phyloP scores from a whole-genome alignment of 1,140 invertebrate genomes.

The Drosophila lowei region DNA sequence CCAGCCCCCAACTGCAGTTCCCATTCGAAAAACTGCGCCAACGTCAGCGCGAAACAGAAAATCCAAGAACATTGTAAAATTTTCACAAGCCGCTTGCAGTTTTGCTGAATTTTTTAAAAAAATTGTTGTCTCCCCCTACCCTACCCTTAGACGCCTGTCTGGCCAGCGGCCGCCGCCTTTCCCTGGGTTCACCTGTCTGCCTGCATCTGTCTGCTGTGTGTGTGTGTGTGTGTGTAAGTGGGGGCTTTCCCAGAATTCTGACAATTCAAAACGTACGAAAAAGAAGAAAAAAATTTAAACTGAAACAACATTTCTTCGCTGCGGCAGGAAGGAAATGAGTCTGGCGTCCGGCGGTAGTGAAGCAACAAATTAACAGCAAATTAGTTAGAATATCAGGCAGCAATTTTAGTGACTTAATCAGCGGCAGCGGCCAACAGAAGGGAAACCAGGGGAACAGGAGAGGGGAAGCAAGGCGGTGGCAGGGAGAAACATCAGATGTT shows the following conservation, averaged over 20 bases:
- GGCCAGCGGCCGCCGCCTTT: neutral
- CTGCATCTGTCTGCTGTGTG: slow-evolving; percentile 6
- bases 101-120: slow-evolving; percentile 61
- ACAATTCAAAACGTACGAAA: slow-evolving; percentile 35
- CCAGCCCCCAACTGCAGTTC: too few species aligned
- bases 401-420: slow-evolving; percentile 72
- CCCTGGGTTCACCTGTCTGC: neutral
- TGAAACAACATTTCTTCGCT: slow-evolving; percentile 30
- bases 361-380: slow-evolving; percentile 74
- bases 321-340: slow-evolving; percentile 66
- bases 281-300: slow-evolving; percentile 10
- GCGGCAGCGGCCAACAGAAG: slow-evolving; percentile 21
- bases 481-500: slow-evolving; percentile 11
- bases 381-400: slow-evolving; percentile 70
- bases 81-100: slow-evolving; percentile 35
- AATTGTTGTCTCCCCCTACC: slow-evolving; percentile 27
- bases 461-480: neutral
- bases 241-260: slow-evolving; percentile 72
- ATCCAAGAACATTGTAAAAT: slow-evolving; percentile 40
- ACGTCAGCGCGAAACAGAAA: slow-evolving; percentile 18
- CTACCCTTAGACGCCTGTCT: slow-evolving; percentile 2
- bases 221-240: slow-evolving; percentile 4
- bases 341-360: slow-evolving; percentile 26
- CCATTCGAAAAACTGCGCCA: too few species aligned
- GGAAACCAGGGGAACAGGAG: neutral